Evolutionary conservation across 2,888 invertebrate species (phyloP).

Genomic region (Callyntrura guangdongensis): DNA sequence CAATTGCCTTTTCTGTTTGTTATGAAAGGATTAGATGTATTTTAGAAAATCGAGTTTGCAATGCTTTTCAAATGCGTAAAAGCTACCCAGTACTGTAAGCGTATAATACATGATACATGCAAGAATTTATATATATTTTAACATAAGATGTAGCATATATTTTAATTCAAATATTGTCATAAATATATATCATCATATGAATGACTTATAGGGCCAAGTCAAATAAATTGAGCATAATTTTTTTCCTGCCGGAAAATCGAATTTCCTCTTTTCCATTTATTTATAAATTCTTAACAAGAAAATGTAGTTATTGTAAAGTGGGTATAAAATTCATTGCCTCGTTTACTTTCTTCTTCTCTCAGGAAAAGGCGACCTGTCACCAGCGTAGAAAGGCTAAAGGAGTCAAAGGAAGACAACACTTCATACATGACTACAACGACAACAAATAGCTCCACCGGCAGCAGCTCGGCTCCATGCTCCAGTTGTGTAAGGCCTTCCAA

Average conservation of each 20-base stretch:
- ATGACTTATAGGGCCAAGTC: constrained; percentile 16
- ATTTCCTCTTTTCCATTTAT: background rate
- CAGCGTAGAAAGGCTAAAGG: constrained; percentile 70
- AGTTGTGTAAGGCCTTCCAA: constrained; percentile 82
- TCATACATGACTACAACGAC: constrained; percentile 6
- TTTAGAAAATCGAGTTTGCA: background rate
- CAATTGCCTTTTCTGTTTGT: background rate
- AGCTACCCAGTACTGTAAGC: background rate
- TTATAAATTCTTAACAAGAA: background rate
- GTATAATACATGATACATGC: too few species aligned
- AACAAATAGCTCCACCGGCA: constrained; percentile 23
- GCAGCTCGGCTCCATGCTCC: constrained; percentile 56
- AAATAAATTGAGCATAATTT: too few species aligned
- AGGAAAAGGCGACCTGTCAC: constrained; percentile 82
- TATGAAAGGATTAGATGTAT: background rate
- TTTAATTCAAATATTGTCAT: constrained; percentile 33
- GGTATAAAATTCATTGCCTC: constrained; percentile 17
- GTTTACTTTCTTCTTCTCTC: background rate
- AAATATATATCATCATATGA: constrained; percentile 33
- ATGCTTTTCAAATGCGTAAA: background rate
- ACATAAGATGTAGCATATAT: too few species aligned
- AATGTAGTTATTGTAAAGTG: background rate
- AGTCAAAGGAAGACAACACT: constrained; percentile 62
- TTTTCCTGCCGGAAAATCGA: background rate
- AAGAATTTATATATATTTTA: too few species aligned